Evolutionary conservation across 2,797 vertebrate species (phyloP), one percentile per base, ranked within the genome.

Genomic region (Intellagama lesueurii): DNA sequence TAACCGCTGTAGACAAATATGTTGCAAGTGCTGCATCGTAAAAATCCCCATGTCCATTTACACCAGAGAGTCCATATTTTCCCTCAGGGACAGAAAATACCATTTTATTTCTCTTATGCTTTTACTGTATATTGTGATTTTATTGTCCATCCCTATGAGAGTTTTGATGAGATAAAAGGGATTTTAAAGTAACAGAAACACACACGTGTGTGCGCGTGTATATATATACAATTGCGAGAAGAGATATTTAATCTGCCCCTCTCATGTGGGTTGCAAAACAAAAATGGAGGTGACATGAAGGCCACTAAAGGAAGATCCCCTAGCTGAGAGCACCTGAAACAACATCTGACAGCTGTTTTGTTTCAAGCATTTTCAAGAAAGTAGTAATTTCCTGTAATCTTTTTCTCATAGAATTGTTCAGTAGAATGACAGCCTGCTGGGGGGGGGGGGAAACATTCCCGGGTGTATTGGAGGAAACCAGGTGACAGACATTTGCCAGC

Each of bases 401-500:
- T 49, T 22, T 19, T 56, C 30, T 60, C 79, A 60, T n/a, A 22
- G 30, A 81, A 79, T 28, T 28, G 56, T 26, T 64, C 60, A 66
- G 60, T 6, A 77, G 81, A 83, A 66, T 47, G 40, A 11, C n/a
- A 83, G 30, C 72, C 44, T 35, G 22, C 30, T 83, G 79, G 44
- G 49, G 49, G 32, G 16, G 79, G 44, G 49, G 49, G 32, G 16
- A 64, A 12, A 52, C 60, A 77, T 83, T 28, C 56, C 80, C 19
- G 22, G 35, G 40, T 47, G 56, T 49, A 76, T 28, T 83, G 72
- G 6, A 76, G 30, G 80, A 87, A 87, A 32, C 30, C 64, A 87
- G 40, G 64, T 87, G 49, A 87, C 72, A 88, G 30, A 47, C 12
- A 68, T 47, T 66, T 70, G 66, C 86, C 70, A 47, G 73, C 72